Conservation (phyloP, 2,797 vertebrate species). For the Tragopan temminckii region DNA sequence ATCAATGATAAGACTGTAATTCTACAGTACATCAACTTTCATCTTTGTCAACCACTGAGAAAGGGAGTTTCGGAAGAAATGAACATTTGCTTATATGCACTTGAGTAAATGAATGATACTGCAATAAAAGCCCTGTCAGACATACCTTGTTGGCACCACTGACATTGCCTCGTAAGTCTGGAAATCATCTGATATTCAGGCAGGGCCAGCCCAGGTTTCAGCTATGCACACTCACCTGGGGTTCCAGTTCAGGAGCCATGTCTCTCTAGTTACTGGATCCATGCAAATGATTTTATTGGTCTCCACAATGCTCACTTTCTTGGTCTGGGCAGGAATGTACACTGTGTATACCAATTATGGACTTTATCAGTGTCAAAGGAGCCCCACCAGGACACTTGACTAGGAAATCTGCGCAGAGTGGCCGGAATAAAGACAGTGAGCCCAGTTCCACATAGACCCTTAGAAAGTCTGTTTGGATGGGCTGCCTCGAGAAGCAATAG, state of each 20-base stretch:
- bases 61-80: constrained; percentile 57
- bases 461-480: not conserved
- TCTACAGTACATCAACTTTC: constrained; percentile 52
- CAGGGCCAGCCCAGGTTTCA: constrained; percentile 46
- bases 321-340: not conserved
- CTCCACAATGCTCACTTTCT: not conserved
- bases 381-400: not conserved
- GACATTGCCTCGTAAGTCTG: not conserved
- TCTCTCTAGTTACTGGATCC: constrained; percentile 1
- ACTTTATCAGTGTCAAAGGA: not conserved
- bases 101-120: constrained; percentile 61
- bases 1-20: constrained; percentile 55
- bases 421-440: not conserved
- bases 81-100: constrained; percentile 26
- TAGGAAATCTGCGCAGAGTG: not conserved
- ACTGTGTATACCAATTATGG: not conserved
- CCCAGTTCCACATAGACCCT: not conserved
- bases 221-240: constrained; percentile 7
- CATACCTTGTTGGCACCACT: constrained; percentile 38
- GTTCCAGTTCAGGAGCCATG: not conserved
- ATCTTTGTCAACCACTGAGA: constrained; percentile 45
- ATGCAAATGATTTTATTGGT: not conserved
- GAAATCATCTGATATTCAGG: constrained; percentile 36
- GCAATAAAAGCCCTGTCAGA: constrained; percentile 14
- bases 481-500: not conserved